Evolutionary conservation across 2,888 invertebrate species (phyloP), one percentile per base, ranked within the genome.

Genomic region (Rotaria macrura): DNA sequence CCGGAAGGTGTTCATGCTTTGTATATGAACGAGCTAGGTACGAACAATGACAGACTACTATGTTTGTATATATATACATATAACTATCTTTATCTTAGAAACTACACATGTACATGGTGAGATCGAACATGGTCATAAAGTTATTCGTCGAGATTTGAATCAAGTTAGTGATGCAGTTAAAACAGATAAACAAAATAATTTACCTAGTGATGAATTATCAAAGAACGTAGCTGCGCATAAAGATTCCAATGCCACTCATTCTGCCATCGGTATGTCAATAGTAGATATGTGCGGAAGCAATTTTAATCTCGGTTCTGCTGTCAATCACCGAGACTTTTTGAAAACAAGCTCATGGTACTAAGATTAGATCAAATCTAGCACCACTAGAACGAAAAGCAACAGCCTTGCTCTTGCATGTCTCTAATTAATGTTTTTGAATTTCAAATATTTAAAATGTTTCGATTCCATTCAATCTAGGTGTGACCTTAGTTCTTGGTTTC

Each of bases 401-500:
- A 43, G 5, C 10, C 6, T 43, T 10, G 10, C 6, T 43, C 43
- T 10, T 43, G 43, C 43, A 43, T 10, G 10, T 43, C 43, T 43
- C 43, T 7, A 43, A 43, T 43, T 10, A 7, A 43, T 43, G n/a
- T n/a, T n/a, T 47, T 47, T 47, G 14, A 9, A 47, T 47, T 12
- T 47, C 47, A 47, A 47, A 49, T 49, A 38, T 55, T 87, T 23
- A 34, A 47, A 65, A 83, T 43, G 47, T 47, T 10, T 49, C 84
- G 6, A 55, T 29, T 83, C 34, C 47, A 38, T 84, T 43, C 23
- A 47, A 94, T 85, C 97, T 99, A 89, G 99, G 99, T 9, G 92
- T 97, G 87, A 95, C 96, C 40, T 92, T 99, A 87, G 95, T 99
- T 25, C 91, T 96, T 86, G 97, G 99, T 25, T 99, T 99, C 91